A percentile compares a stretch with the other conserved stretches of the same genome.
Conservation (phyloP, 30 jellyfish, hydroid and myxozoan genomes). For the Chironex yamaguchii region DNA sequence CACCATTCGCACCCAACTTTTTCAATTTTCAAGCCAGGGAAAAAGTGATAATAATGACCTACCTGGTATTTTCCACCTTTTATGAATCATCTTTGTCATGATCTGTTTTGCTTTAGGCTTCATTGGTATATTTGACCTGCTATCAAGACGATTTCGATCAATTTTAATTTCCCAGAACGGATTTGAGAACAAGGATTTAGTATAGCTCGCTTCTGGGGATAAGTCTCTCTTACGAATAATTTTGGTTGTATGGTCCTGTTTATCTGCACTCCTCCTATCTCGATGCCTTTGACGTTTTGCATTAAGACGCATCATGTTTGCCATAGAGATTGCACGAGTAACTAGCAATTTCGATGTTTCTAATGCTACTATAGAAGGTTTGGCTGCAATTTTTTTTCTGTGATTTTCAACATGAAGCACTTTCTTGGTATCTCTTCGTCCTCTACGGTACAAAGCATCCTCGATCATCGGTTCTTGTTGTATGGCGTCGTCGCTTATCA, state of each 20-base stretch:
- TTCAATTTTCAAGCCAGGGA: not conserved
- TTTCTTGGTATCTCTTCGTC: not conserved
- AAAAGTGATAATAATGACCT: not conserved
- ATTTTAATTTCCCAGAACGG: constrained; percentile 96
- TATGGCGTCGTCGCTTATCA: not conserved
- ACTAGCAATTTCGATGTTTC: not conserved
- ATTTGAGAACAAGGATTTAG: constrained; percentile 65
- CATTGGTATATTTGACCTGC: constrained; percentile 86
- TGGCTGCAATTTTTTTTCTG: not conserved
- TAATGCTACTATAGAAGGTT: not conserved
- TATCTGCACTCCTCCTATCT: constrained; percentile 44
- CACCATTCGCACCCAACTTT: no score
- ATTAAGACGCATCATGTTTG: no score
- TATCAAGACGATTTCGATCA: constrained; percentile 43
- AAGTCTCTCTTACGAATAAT: not conserved
- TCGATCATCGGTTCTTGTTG: not conserved
- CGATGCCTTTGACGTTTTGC: not conserved
- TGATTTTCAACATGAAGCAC: not conserved
- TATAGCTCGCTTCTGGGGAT: constrained; percentile 4
- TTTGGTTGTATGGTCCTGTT: constrained; percentile 5
- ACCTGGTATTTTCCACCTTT: constrained; percentile 99
- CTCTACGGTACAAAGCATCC: not conserved
- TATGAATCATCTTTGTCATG: constrained; percentile 83
- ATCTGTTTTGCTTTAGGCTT: constrained; percentile 73
- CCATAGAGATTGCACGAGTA: not conserved